phyloP scores from a whole-genome alignment of 2,888 invertebrate genomes.

The Drosophila robusta region DNA sequence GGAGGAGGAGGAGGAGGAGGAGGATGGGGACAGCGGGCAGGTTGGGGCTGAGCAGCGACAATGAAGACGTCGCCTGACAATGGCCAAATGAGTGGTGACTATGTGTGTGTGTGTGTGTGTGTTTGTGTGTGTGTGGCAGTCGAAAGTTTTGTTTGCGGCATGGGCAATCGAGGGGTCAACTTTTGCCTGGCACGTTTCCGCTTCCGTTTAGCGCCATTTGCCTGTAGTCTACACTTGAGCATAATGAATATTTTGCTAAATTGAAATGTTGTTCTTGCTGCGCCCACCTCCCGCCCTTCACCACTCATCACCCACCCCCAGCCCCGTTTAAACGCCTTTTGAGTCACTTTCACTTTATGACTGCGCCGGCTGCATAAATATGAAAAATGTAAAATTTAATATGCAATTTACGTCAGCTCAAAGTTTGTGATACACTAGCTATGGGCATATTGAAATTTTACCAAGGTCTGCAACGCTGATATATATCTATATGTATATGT shows the following conservation, averaged over 20 bases:
- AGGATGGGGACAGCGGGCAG: conserved; percentile 12
- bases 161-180: conserved; percentile 42
- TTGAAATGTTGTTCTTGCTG: conserved; percentile 73
- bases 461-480: too few species aligned
- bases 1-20: conserved; percentile 11
- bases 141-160: conserved; percentile 6
- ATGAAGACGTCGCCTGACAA: conserved; percentile 67
- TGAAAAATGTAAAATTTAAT: conserved; percentile 82
- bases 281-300: background rate
- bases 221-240: conserved; percentile 66
- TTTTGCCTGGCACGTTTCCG: conserved; percentile 73
- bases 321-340: conserved; percentile 51
- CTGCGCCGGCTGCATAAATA: conserved; percentile 72
- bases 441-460: background rate
- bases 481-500: too few species aligned
- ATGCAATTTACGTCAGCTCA: conserved; percentile 75
- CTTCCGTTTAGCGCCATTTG: conserved; percentile 75
- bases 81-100: conserved; percentile 58
- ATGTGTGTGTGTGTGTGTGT: conserved; percentile 1
- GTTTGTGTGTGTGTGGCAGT: conserved; percentile 9
- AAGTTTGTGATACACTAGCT: conserved; percentile 34
- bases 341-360: conserved; percentile 79
- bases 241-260: conserved; percentile 79
- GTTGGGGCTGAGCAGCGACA: conserved; percentile 45
- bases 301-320: background rate